phyloP scores from a whole-genome alignment of 2,888 invertebrate species.

The Pharmacophagus antenor region DNA sequence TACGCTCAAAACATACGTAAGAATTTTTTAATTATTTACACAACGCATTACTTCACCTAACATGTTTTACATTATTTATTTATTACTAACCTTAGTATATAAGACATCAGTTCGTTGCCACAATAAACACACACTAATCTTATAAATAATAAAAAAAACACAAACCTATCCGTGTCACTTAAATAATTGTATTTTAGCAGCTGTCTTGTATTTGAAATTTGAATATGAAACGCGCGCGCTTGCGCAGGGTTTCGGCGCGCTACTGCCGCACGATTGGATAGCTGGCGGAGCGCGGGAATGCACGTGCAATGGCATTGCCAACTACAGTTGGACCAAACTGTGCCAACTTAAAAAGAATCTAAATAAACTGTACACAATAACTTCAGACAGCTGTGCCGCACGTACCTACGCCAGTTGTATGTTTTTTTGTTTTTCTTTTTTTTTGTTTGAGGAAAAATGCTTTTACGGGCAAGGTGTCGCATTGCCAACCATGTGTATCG shows the following conservation, averaged over 20 bases:
- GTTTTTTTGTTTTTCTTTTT: too few species aligned
- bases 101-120: conserved; percentile 29
- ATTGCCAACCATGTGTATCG: too few species aligned
- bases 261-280: conserved; percentile 62
- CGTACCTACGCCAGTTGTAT: too few species aligned
- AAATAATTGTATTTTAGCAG: conserved; percentile 28
- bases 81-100: conserved; percentile 50
- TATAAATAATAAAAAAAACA: conserved; percentile 8
- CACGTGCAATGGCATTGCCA: conserved; percentile 44
- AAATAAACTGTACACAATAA: conserved; percentile 2
- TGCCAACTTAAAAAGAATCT: conserved; percentile 16
- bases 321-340: conserved; percentile 21
- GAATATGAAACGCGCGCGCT: conserved; percentile 53
- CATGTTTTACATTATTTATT: conserved; percentile 30
- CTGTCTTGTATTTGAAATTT: conserved; percentile 29
- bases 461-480: too few species aligned
- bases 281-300: conserved; percentile 58
- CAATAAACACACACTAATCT: conserved; percentile 20
- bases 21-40: conserved; percentile 45
- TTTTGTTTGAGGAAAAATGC: too few species aligned
- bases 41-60: conserved; percentile 45
- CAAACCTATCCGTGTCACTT: conserved; percentile 24
- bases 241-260: conserved; percentile 49
- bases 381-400: background rate
- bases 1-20: conserved; percentile 51